Conservation (phyloP, 2,797 vertebrate species). For the Etheostoma perlongum region DNA sequence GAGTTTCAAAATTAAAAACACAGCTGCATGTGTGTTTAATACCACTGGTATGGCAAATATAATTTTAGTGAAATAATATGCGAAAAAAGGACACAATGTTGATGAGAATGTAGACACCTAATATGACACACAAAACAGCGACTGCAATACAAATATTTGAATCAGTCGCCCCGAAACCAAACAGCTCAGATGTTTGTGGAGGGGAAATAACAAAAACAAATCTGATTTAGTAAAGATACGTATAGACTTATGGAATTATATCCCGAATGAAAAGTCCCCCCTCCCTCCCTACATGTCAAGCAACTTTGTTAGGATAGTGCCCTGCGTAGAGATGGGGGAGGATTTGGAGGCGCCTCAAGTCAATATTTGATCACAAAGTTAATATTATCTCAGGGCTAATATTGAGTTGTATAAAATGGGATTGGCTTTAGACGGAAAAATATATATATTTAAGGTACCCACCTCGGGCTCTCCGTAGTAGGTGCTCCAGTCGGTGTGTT, state of each 20-base stretch:
- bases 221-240: conserved; percentile 61
- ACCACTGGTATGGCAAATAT: neutral
- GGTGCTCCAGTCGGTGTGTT: conserved; percentile 98
- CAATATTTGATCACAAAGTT: conserved; percentile 98
- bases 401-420: conserved; percentile 97
- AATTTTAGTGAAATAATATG: conserved; percentile 4
- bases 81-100: conserved; percentile 23
- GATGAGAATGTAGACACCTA: conserved; percentile 25
- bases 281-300: conserved; percentile 81
- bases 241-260: conserved; percentile 71
- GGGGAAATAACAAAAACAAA: conserved; percentile 53
- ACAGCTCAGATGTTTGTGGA: conserved; percentile 64
- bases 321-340: conserved; percentile 92
- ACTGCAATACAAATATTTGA: conserved; percentile 67
- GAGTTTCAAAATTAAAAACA: neutral
- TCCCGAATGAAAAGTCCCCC: conserved; percentile 76
- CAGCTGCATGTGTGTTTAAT: neutral
- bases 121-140: conserved; percentile 18
- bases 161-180: conserved; percentile 51
- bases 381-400: conserved; percentile 98
- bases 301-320: conserved; percentile 93
- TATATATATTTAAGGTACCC: conserved; percentile 87
- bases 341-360: conserved; percentile 98
- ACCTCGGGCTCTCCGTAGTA: conserved; percentile 99
- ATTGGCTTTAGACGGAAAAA: conserved; percentile 85